Conservation (phyloP, 2,888 invertebrate genomes). For the Ashinkailepas kermadecensis region DNA sequence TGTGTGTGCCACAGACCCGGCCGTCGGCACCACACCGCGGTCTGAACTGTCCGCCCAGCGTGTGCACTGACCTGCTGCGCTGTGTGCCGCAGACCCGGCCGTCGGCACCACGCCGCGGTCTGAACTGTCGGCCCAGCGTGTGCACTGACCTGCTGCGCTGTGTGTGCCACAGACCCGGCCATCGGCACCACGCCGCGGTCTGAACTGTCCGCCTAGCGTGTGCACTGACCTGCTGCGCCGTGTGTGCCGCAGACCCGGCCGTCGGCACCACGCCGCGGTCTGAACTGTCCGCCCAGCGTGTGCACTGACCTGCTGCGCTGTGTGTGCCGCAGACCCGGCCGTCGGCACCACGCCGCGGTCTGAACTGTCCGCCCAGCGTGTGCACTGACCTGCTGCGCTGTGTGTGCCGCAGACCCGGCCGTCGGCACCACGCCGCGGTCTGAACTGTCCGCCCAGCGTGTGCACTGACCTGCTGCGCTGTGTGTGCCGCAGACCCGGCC, state of each 20-base stretch:
- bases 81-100: constrained; percentile 1
- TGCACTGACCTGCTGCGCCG: background rate
- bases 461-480: background rate
- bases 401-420: too few species aligned
- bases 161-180: background rate
- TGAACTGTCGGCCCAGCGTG: background rate
- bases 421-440: too few species aligned
- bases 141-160: background rate
- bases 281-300: background rate
- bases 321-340: background rate
- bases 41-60: background rate
- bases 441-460: background rate
- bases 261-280: background rate
- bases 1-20: background rate
- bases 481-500: background rate
- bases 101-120: background rate
- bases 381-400: background rate
- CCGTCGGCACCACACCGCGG: background rate
- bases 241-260: background rate
- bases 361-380: background rate
- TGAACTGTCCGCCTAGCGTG: background rate
- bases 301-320: too few species aligned
- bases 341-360: background rate
- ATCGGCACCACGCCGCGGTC: background rate
- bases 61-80: too few species aligned